Conservation (phyloP, 2,888 invertebrate genomes). For the Augiades crinisus region DNA sequence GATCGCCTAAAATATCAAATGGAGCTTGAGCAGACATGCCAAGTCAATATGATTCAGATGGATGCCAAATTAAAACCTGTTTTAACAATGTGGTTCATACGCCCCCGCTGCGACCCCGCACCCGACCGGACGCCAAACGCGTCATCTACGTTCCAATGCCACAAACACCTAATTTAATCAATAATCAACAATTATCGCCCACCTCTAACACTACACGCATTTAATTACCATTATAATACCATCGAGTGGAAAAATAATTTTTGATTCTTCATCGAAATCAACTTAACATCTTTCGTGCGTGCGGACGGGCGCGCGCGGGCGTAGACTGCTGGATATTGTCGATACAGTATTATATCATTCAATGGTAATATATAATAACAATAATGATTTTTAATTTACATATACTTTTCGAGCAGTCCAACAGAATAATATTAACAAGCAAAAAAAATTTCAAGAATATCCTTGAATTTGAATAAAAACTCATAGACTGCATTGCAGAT, state of each 20-base stretch:
- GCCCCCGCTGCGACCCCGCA: not conserved
- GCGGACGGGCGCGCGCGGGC: conserved; percentile 45
- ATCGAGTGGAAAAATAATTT: conserved; percentile 80
- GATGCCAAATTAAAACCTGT: too few species aligned
- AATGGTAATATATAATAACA: too few species aligned
- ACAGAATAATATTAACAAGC: too few species aligned
- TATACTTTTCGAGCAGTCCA: not conserved
- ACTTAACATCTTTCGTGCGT: conserved; percentile 66
- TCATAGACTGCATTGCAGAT: too few species aligned
- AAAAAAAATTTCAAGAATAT: too few species aligned
- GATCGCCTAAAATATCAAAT: too few species aligned
- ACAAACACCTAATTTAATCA: conserved; percentile 78
- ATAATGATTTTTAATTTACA: too few species aligned
- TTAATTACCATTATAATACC: conserved; percentile 60
- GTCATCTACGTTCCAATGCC: conserved; percentile 68
- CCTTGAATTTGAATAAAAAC: too few species aligned
- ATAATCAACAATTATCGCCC: conserved; percentile 81
- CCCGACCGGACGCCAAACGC: conserved; percentile 29
- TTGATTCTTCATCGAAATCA: conserved; percentile 73
- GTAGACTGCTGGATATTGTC: conserved; percentile 29
- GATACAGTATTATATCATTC: conserved; percentile 27
- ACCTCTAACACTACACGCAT: conserved; percentile 76
- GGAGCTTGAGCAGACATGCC: too few species aligned
- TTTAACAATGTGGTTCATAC: too few species aligned
- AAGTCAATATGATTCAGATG: too few species aligned